Evolutionary conservation across 35 echinoderm and acorn worm genomes (phyloP).

Genomic region (Ophiothrix spiculata): DNA sequence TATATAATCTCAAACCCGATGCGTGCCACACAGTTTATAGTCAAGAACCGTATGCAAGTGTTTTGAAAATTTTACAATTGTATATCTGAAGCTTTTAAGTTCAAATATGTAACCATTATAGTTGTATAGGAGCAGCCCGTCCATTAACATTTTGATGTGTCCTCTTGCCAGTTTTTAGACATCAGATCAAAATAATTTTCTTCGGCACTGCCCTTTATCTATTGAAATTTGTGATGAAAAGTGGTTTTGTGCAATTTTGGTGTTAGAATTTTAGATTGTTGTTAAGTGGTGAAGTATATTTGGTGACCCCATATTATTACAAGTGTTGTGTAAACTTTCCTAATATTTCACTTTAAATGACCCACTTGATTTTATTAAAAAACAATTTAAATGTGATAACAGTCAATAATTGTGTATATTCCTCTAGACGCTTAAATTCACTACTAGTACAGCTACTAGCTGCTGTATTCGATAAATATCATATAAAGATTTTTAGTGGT

Average conservation of each 20-base stretch:
- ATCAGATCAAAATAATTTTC: too few species aligned
- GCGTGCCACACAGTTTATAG: not conserved
- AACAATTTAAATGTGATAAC: constrained; percentile 7
- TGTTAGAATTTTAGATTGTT: not conserved
- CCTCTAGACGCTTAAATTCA: not conserved
- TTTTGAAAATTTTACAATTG: not conserved
- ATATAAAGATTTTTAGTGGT: too few species aligned
- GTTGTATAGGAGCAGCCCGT: not conserved
- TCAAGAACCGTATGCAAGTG: not conserved
- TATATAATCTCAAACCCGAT: not conserved
- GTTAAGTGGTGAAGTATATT: not conserved
- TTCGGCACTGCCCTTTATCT: not conserved
- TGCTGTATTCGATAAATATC: too few species aligned
- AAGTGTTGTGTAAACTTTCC: not conserved
- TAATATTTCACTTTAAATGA: not conserved
- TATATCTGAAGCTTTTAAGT: constrained; percentile 3
- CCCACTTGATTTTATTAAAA: constrained; percentile 6
- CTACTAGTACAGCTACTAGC: not conserved
- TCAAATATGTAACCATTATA: not conserved
- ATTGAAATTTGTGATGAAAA: not conserved
- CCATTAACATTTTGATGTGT: constrained; percentile 2
- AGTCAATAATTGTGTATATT: not conserved
- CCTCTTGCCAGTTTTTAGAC: constrained; percentile 1
- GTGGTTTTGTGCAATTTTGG: not conserved
- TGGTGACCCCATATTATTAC: constrained; percentile 7